phyloP scores from a whole-genome alignment of 2,888 invertebrate genomes.

The Clistopyga incitator region DNA sequence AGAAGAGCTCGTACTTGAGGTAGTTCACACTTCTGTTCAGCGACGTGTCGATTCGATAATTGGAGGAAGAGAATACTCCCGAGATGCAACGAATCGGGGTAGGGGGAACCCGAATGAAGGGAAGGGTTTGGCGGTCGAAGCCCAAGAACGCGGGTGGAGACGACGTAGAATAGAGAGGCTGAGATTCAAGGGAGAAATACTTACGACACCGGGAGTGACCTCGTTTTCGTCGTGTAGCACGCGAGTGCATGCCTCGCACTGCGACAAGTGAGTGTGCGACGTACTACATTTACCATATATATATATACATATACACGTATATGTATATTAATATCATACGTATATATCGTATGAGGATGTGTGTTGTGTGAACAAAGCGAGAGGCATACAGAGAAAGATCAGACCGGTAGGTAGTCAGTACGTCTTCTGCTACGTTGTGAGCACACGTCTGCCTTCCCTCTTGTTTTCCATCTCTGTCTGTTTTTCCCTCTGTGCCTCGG shows the following conservation, averaged over 20 bases:
- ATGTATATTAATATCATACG: slow-evolving; percentile 11
- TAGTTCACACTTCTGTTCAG: slow-evolving; percentile 19
- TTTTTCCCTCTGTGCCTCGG: slow-evolving; percentile 40
- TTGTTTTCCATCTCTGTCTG: slow-evolving; percentile 54
- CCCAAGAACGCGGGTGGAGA: slow-evolving; percentile 39
- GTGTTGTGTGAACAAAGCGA: slow-evolving; percentile 61
- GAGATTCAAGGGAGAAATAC: slow-evolving; percentile 66
- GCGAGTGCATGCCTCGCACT: slow-evolving; percentile 58
- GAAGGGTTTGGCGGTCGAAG: slow-evolving; percentile 33
- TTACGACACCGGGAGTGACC: slow-evolving; percentile 65
- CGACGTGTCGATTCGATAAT: slow-evolving; percentile 62
- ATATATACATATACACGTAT: slow-evolving; percentile 19
- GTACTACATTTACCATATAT: slow-evolving; percentile 3
- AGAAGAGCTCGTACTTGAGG: background rate
- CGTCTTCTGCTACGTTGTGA: slow-evolving; percentile 33
- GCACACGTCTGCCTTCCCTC: slow-evolving; percentile 28
- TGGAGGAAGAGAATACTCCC: slow-evolving; percentile 48
- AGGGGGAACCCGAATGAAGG: slow-evolving; percentile 28
- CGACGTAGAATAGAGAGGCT: slow-evolving; percentile 30
- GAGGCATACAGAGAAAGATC: slow-evolving; percentile 42
- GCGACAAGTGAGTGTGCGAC: slow-evolving; percentile 36
- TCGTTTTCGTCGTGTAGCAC: slow-evolving; percentile 67
- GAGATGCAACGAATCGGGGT: slow-evolving; percentile 28
- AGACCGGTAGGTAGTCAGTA: slow-evolving; percentile 31
- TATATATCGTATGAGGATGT: slow-evolving; percentile 25